Evolutionary conservation across 2,888 invertebrate genomes (phyloP).

Genomic region (Chalcis sispes): DNA sequence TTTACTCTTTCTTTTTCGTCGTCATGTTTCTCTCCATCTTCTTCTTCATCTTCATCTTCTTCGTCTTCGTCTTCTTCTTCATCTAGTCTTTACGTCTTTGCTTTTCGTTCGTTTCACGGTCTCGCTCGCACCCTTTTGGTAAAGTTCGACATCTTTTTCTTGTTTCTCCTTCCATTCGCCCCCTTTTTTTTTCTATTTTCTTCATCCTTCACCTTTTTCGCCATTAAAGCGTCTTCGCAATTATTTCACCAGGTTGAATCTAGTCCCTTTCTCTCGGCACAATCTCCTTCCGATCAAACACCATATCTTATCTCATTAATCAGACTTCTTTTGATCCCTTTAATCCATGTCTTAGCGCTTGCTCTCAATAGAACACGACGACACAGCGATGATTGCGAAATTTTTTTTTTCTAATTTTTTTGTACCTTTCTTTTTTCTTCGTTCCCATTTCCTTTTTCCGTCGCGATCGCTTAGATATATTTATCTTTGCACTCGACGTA

Average conservation of each 20-base stretch:
- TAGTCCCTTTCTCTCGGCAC: constrained; percentile 16
- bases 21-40: not conserved
- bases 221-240: constrained; percentile 32
- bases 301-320: constrained; percentile 57
- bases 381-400: constrained; percentile 8
- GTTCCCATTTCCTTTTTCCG: not conserved
- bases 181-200: not conserved
- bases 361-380: constrained; percentile 20
- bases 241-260: constrained; percentile 41
- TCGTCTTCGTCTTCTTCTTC: constrained; percentile 6
- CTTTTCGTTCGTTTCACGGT: constrained; percentile 21
- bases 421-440: not conserved
- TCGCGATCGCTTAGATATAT: constrained; percentile 12
- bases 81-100: constrained; percentile 3
- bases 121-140: constrained; percentile 26
- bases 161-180: not conserved
- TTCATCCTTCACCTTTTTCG: not conserved
- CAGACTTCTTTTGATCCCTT: constrained; percentile 54
- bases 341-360: constrained; percentile 43
- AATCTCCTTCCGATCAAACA: constrained; percentile 48
- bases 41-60: constrained; percentile 17
- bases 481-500: not conserved
- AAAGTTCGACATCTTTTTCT: constrained; percentile 19
- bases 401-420: constrained; percentile 38
- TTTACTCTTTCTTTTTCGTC: not conserved